These are phyloP conservation scores for Zenarchopterus dispar DNA, from an alignment of 2,797 vertebrate genomes.

Conservation along the genomic window DNA sequence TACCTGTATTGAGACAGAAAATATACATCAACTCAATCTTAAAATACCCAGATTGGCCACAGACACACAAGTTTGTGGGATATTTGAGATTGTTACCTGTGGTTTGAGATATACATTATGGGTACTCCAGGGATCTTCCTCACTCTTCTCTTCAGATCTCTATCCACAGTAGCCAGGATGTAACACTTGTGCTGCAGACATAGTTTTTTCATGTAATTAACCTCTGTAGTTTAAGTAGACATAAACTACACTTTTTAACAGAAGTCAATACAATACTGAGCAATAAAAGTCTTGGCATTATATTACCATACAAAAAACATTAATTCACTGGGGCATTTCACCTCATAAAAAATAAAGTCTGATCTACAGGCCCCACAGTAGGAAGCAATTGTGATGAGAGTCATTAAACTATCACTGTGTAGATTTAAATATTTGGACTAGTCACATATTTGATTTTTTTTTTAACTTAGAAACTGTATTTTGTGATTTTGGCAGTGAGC, in stretches of 20 bases:
- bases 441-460: no score
- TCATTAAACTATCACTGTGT: no score
- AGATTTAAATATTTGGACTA: no score
- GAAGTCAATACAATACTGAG: not conserved
- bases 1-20: conserved; percentile 81
- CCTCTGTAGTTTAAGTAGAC: not conserved
- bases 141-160: conserved; percentile 94
- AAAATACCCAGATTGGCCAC: no score
- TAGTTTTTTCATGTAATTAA: conserved; percentile 10
- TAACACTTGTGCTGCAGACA: conserved; percentile 95
- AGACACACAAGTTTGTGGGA: not conserved
- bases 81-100: conserved; percentile 83
- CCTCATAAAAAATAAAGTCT: no score
- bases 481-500: no score
- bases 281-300: not conserved
- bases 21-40: not conserved
- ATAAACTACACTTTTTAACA: not conserved
- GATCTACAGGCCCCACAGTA: no score
- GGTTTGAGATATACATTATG: conserved; percentile 99
- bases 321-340: no score
- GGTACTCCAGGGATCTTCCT: conserved; percentile 97
- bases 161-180: conserved; percentile 97
- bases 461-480: no score
- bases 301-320: no score
- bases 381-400: no score